Conservation (phyloP, 2,888 invertebrate genomes). For the Nebria brevicollis region DNA sequence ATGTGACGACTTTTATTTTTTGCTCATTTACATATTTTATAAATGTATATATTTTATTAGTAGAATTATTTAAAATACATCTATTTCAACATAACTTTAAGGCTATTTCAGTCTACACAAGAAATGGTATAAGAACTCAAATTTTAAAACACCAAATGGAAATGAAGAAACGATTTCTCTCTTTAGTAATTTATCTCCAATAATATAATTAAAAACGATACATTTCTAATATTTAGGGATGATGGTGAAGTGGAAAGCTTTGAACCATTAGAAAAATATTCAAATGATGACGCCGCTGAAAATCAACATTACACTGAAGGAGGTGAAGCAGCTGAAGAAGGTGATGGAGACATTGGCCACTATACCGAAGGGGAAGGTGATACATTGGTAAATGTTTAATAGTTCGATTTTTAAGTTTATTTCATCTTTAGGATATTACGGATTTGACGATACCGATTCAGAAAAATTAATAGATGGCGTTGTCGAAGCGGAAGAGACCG, state of each 20-base stretch:
- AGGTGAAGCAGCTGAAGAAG: neutral
- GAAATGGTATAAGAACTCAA: too few species aligned
- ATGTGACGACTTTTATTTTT: too few species aligned
- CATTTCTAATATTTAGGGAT: conserved; percentile 22
- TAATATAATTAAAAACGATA: too few species aligned
- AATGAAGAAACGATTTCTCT: too few species aligned
- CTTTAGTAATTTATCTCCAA: too few species aligned
- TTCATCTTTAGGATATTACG: neutral
- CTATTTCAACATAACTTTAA: neutral
- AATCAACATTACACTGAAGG: conserved; percentile 34
- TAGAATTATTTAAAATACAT: neutral
- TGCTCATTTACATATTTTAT: too few species aligned
- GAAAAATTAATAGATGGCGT: conserved; percentile 30
- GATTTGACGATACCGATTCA: conserved; percentile 29
- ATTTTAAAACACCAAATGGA: too few species aligned
- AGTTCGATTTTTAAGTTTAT: neutral
- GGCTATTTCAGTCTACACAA: too few species aligned
- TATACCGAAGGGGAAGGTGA: conserved; percentile 31
- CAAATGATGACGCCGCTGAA: conserved; percentile 12
- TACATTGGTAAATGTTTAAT: neutral
- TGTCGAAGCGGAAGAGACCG: conserved; percentile 20
- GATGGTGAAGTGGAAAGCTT: conserved; percentile 20
- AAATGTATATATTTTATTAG: too few species aligned
- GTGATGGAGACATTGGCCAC: conserved; percentile 19
- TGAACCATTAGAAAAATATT: conserved; percentile 32